These are phyloP conservation scores for Podarcis raffonei DNA, from an alignment of 2,113 vertebrate species.

Conservation along the genomic window DNA sequence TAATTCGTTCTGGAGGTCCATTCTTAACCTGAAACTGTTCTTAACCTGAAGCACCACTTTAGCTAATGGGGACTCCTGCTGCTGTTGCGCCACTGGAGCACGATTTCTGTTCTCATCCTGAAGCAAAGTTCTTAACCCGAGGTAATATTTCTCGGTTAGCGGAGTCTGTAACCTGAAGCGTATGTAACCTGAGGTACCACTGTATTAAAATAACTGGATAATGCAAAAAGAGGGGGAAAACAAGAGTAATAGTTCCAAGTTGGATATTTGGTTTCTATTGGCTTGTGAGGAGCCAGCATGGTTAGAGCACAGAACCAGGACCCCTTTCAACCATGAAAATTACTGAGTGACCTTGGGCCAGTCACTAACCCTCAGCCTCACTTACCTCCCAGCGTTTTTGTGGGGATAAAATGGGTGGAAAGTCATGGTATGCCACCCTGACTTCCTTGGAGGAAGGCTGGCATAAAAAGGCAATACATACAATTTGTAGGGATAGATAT, in stretches of 20 bases:
- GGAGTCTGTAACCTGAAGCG: too few relatives aligned
- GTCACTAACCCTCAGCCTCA: neutral
- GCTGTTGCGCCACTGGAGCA: too few relatives aligned
- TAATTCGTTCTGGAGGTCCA: too few relatives aligned
- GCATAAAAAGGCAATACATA: neutral
- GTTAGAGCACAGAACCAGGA: neutral
- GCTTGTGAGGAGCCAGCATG: neutral
- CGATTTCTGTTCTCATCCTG: too few relatives aligned
- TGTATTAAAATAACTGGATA: neutral
- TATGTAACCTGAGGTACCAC: too few relatives aligned
- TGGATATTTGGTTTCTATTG: neutral
- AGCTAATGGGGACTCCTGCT: too few relatives aligned
- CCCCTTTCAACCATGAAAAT: neutral
- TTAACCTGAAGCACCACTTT: too few relatives aligned
- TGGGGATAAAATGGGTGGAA: neutral
- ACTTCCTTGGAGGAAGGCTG: neutral
- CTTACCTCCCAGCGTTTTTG: neutral
- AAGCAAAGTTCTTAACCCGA: too few relatives aligned
- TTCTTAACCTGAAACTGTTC: too few relatives aligned
- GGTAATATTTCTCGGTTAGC: too few relatives aligned
- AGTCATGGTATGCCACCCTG: neutral
- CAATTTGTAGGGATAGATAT: neutral
- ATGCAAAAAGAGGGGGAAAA: neutral
- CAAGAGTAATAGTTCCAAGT: neutral
- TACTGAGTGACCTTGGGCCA: neutral